Evolutionary conservation across 2,113 vertebrate species (phyloP).

Genomic region (Heliornis fulica): DNA sequence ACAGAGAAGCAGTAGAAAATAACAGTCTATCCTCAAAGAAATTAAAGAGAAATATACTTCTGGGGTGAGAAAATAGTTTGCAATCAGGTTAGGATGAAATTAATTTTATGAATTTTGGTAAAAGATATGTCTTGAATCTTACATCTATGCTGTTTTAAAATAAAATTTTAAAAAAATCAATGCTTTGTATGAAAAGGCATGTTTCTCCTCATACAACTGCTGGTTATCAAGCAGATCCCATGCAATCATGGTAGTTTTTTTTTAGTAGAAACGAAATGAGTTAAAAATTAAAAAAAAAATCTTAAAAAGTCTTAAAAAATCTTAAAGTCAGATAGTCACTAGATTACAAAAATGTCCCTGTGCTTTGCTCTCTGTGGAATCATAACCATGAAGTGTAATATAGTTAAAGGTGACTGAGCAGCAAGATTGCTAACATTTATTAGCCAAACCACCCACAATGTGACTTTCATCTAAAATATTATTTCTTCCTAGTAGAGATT

Average conservation of each 20-base stretch:
- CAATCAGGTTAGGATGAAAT: neutral
- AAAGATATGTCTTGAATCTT: neutral
- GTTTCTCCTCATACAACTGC: neutral
- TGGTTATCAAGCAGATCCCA: neutral
- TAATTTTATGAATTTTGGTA: neutral
- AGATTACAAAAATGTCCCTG: neutral
- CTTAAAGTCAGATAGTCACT: neutral
- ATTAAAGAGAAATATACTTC: neutral
- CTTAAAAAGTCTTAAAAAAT: too few relatives aligned
- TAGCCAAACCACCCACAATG: neutral
- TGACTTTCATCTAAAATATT: neutral
- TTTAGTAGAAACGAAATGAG: neutral
- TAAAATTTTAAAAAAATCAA: neutral
- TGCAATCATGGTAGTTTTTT: neutral
- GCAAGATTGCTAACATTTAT: neutral
- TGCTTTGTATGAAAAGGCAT: neutral
- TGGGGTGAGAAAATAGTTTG: neutral
- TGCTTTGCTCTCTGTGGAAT: neutral
- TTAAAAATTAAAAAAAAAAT: neutral
- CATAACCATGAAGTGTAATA: neutral
- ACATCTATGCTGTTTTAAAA: neutral
- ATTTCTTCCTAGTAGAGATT: neutral
- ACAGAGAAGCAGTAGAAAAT: neutral
- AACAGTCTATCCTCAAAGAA: neutral
- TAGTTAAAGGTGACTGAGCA: neutral